Base-by-base conservation (phyloP, 2,888 invertebrate genomes). In the Lysandra coridon region DNA sequence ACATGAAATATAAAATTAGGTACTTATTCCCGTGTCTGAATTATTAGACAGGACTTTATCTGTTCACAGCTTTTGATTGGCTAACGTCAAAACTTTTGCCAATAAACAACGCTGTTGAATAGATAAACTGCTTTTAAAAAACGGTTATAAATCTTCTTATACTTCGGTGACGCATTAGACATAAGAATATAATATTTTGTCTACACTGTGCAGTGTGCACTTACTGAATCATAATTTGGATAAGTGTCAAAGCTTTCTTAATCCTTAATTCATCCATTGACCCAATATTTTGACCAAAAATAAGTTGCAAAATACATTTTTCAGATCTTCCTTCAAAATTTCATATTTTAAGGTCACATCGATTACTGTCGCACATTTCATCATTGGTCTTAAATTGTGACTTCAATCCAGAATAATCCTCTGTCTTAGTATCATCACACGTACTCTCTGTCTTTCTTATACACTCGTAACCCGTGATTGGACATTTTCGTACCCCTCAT, bases 301-400 rank as follows among this genome's bases (percentile, higher is more conserved):
- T 57, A 57, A 57, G 57, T 57, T 57, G 57, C 57, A 4, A 57
- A 57, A 14, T 57, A 4, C 57, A 57, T 57, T 57, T 57, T 17
- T 14, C 17, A 57, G 17, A 14, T 57, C 53, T 57, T 57, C 53
- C 86, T 88, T 89, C 87, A 88, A 87, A 85, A 7, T 64, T 64
- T 64, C 12, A 64, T 64, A 30, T 64, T 64, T 64, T 64, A 62
- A 57, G 57, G 14, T 57, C 3, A 30, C 30, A 64, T 23, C 64
- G 30, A 64, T 64, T 64, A 64, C 30, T 23, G 30, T 30, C 64
- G 12, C 64, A 12, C 64, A 64, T 30, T 64, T 64, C 30, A 64
- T 30, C 64, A 30, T 64, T 64, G 64, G 64, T 30, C 64, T 62
- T 62, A 62, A 64, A 64, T 30, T 64, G 23, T 57, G 57, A 57